phyloP scores from a whole-genome alignment of 1,140 invertebrate genomes.

The Frieseomelitta varia region DNA sequence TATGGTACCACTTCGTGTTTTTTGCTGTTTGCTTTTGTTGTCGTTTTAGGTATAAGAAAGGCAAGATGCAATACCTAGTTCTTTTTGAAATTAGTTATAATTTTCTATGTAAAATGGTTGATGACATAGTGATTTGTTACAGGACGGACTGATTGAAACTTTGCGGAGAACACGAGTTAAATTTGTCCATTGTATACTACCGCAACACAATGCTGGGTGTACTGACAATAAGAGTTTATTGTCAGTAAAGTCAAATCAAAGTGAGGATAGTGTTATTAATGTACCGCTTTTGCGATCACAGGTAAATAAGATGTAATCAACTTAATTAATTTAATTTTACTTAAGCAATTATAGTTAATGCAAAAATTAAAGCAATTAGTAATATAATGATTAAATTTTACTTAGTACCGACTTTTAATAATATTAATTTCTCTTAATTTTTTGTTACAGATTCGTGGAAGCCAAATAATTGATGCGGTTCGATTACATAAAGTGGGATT shows the following conservation, averaged over 20 bases:
- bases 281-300: constrained; percentile 93
- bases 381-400: background rate
- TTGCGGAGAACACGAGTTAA: constrained; percentile 90
- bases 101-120: background rate
- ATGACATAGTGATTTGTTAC: constrained; percentile 55
- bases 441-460: constrained; percentile 90
- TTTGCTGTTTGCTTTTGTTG: constrained; percentile 13
- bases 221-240: constrained; percentile 80
- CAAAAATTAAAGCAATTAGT: background rate
- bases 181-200: constrained; percentile 95
- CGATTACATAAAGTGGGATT: constrained; percentile 96
- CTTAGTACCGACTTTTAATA: background rate
- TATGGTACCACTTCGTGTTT: constrained; percentile 38
- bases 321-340: background rate
- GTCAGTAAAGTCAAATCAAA: constrained; percentile 80
- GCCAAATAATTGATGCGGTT: constrained; percentile 94
- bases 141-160: constrained; percentile 95
- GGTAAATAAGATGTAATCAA: constrained; percentile 80
- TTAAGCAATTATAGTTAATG: background rate
- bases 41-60: constrained; percentile 9
- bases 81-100: constrained; percentile 14
- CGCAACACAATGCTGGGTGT: constrained; percentile 89
- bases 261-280: constrained; percentile 89
- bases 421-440: background rate
- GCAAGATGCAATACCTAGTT: constrained; percentile 11